Conservation (phyloP, 2,888 invertebrate genomes). For the Marronus borbonicus region DNA sequence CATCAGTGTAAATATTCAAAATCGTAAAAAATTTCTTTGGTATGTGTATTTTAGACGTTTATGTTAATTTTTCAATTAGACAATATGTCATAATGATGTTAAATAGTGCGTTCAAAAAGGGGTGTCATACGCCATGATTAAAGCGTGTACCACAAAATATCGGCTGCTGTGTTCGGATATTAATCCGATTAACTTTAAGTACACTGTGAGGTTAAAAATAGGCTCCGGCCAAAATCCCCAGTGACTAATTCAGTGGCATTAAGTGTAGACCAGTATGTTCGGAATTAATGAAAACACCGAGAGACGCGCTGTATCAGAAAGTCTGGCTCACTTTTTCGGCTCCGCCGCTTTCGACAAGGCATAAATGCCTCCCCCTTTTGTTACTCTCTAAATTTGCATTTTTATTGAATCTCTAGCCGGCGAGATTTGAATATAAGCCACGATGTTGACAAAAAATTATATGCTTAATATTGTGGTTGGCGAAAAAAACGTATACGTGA, state of each 20-base stretch:
- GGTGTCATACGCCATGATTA: slow-evolving; percentile 61
- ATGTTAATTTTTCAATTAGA: slow-evolving; percentile 65
- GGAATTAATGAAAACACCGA: slow-evolving; percentile 69
- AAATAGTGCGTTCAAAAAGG: slow-evolving; percentile 36
- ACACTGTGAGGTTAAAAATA: slow-evolving; percentile 69
- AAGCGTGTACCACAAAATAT: slow-evolving; percentile 64
- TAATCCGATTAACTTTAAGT: slow-evolving; percentile 71
- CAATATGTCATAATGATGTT: slow-evolving; percentile 56
- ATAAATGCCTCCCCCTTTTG: slow-evolving; percentile 71
- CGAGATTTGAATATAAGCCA: slow-evolving; percentile 71
- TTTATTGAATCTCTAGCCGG: slow-evolving; percentile 71
- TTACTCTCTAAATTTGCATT: slow-evolving; percentile 76
- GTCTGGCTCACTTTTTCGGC: slow-evolving; percentile 57
- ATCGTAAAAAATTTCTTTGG: too few species aligned
- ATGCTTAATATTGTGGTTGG: slow-evolving; percentile 76
- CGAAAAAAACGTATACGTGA: slow-evolving; percentile 52
- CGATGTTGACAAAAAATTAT: slow-evolving; percentile 76
- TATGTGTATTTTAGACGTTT: background rate
- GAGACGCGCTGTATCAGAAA: slow-evolving; percentile 55
- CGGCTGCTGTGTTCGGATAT: slow-evolving; percentile 65
- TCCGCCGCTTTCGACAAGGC: slow-evolving; percentile 69
- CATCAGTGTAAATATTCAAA: too few species aligned
- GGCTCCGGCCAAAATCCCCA: slow-evolving; percentile 68
- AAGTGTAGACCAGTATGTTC: slow-evolving; percentile 69
- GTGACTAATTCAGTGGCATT: slow-evolving; percentile 70